Conservation (phyloP, 2,113 vertebrate genomes). For the Platysternon megacephalum region DNA sequence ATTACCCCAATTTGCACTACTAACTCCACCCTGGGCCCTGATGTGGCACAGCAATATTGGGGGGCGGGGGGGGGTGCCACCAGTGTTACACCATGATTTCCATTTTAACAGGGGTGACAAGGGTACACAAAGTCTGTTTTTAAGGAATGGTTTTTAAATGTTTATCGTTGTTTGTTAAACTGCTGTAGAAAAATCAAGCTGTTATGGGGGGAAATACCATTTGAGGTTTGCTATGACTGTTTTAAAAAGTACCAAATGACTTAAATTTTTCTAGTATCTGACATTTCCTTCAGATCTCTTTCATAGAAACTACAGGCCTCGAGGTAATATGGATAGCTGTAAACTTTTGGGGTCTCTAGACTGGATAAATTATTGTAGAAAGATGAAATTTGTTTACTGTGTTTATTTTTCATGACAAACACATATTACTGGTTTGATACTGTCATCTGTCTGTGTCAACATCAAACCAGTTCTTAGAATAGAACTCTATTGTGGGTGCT, state of each 20-base stretch:
- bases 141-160: neutral
- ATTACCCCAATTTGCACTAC: neutral
- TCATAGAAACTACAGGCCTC: neutral
- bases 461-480: neutral
- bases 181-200: too few relatives aligned
- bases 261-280: constrained; percentile 25
- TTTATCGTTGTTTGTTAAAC: neutral
- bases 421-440: neutral
- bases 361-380: neutral
- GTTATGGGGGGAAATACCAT: neutral
- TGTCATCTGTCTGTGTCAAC: neutral
- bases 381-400: neutral
- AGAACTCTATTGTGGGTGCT: neutral
- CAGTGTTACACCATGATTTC: neutral
- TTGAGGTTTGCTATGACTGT: neutral
- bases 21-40: neutral
- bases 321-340: constrained; percentile 39
- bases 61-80: neutral
- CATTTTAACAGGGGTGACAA: neutral
- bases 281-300: constrained; percentile 21
- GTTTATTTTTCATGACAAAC: neutral
- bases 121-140: neutral
- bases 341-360: neutral
- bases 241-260: neutral
- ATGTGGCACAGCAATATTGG: neutral